Evolutionary conservation across 2,888 invertebrate genomes (phyloP).

Genomic region (Cordilura impudica): DNA sequence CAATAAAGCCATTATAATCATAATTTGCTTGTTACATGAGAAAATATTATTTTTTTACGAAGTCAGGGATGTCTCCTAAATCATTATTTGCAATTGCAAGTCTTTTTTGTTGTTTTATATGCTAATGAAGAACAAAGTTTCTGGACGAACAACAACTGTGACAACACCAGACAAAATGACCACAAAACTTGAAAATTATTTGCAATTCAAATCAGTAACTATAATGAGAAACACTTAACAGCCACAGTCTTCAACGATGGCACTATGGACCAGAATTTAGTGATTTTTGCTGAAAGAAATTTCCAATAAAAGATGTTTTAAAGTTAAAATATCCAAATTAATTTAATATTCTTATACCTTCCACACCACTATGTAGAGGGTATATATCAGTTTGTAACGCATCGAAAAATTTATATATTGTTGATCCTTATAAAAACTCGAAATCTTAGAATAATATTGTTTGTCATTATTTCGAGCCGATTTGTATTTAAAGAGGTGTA

Average conservation of each 20-base stretch:
- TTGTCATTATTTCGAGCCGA: too few species aligned
- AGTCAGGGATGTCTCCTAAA: neutral
- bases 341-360: too few species aligned
- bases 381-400: too few species aligned
- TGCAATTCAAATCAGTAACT: slow-evolving; percentile 52
- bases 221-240: slow-evolving; percentile 43
- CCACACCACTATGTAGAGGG: too few species aligned
- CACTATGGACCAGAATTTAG: neutral
- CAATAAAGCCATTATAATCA: neutral
- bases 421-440: too few species aligned
- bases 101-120: slow-evolving; percentile 30
- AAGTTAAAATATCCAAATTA: too few species aligned
- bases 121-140: slow-evolving; percentile 14
- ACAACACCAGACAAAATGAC: slow-evolving; percentile 20
- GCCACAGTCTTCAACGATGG: neutral
- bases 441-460: too few species aligned
- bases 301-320: too few species aligned
- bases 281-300: too few species aligned
- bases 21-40: neutral
- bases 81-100: slow-evolving; percentile 26
- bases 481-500: too few species aligned
- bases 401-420: too few species aligned
- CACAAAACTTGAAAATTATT: slow-evolving; percentile 42
- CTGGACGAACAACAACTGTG: neutral
- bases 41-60: neutral